Base-by-base conservation (phyloP, 1,140 invertebrate genomes). In the Capitella teleta region DNA sequence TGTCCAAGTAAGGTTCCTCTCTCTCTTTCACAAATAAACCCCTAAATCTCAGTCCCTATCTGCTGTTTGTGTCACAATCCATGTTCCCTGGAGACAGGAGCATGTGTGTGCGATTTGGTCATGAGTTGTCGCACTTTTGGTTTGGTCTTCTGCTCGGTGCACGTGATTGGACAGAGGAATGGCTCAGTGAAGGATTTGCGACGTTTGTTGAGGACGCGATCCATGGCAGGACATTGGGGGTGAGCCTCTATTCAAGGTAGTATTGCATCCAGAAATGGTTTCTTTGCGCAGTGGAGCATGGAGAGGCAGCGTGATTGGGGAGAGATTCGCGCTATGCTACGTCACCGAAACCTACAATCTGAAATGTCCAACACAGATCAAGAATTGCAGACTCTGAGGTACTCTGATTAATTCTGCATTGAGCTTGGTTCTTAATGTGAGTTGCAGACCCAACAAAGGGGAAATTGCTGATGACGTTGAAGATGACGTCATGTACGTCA, bases 121-220 rank as follows among this genome's bases (percentile, higher is more conserved):
- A 74, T 60, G 71, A 73, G 61, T 36, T 71, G 18, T 64, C 62
- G 49, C 73, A 74, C 54, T 63, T 64, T 1, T 74, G 72, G 71
- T 74, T 74, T 62, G 73, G 73, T 10, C 54, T 74, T 4, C 55
- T 62, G n/a, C 69, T 74, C 55, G 73, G 73, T 18, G 66, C 70
- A 23, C 55, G 55, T 24, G 68, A 75, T 57, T 75, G 73, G 73
- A 71, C 66, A n/a, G 74, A 76, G 60, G 74, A 74, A 57, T 76
- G 74, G 74, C 51, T 76, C 5, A 74, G 70, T 36, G 73, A 76
- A 57, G 74, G 74, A 2, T 72, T 76, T 59, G 73, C 73, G 36
- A 73, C 72, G 6, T 75, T 64, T 44, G 46, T 68, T 42, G 74
- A 76, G 57, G 72, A 74, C 50, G 56, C 69, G 25, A 54, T 74